These are phyloP conservation scores for Paramormyrops kingsleyae DNA, from an alignment of 2,113 vertebrate species.

Conservation along the genomic window DNA sequence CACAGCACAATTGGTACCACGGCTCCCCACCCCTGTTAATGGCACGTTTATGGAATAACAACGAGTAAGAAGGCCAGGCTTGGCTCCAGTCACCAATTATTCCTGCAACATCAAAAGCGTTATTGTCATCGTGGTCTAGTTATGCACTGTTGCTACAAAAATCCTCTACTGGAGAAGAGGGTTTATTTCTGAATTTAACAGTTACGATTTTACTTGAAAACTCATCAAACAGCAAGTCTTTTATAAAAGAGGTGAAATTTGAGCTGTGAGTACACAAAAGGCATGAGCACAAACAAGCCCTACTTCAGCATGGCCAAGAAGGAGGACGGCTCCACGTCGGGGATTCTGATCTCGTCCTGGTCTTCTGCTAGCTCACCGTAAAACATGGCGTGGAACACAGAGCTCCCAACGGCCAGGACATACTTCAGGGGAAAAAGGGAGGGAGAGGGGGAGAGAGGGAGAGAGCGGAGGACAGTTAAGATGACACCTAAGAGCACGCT, in stretches of 20 bases:
- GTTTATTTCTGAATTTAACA: not conserved
- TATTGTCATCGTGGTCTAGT: not conserved
- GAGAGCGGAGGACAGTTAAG: not conserved
- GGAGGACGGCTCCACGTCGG: slow-evolving; percentile 92
- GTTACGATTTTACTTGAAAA: not conserved
- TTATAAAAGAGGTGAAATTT: not conserved
- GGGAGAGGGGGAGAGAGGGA: not conserved
- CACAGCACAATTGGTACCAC: not conserved
- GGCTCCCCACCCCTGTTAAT: not conserved
- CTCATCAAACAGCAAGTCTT: not conserved
- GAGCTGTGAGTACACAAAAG: not conserved
- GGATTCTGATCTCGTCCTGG: slow-evolving; percentile 95
- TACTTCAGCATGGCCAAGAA: slow-evolving; percentile 98
- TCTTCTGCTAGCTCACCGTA: slow-evolving; percentile 97
- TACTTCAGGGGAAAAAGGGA: slow-evolving; percentile 61
- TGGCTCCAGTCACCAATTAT: not conserved
- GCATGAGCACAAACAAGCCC: slow-evolving; percentile 23
- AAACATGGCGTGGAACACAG: slow-evolving; percentile 98
- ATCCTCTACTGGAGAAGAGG: not conserved
- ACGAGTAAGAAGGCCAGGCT: not conserved
- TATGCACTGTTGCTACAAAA: not conserved
- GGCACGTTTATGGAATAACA: not conserved
- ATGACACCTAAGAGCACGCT: not conserved
- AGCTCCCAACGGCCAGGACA: slow-evolving; percentile 94
- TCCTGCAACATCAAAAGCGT: not conserved